Evolutionary conservation across 2,797 vertebrate species (phyloP).

Genomic region (Rhinophrynus dorsalis): DNA sequence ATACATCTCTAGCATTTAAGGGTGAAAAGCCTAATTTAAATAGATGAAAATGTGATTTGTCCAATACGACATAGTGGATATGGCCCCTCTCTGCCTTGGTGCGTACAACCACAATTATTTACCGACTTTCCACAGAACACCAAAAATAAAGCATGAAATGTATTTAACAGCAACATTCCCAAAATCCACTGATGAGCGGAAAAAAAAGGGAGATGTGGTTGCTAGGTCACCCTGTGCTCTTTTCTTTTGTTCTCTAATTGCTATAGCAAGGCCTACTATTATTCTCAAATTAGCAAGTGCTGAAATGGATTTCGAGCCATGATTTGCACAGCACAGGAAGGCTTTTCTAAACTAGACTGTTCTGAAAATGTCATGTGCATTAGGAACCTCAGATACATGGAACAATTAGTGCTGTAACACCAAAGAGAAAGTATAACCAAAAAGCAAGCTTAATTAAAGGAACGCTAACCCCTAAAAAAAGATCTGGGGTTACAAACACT

Average conservation of each 20-base stretch:
- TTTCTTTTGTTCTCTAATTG: slow-evolving; percentile 61
- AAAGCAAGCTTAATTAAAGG: not conserved
- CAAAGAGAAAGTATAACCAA: not conserved
- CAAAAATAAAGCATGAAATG: not conserved
- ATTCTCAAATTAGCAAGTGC: slow-evolving; percentile 51
- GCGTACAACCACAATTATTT: too few relatives aligned
- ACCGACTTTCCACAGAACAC: too few relatives aligned
- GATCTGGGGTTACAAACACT: too few relatives aligned
- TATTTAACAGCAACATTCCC: slow-evolving; percentile 47
- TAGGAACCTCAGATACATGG: not conserved
- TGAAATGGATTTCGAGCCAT: slow-evolving; percentile 50
- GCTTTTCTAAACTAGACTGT: slow-evolving; percentile 41
- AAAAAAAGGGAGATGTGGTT: slow-evolving; percentile 47
- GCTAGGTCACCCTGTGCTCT: slow-evolving; percentile 53
- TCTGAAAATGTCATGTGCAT: slow-evolving; percentile 8
- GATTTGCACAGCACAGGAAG: slow-evolving; percentile 49
- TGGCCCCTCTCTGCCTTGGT: too few relatives aligned
- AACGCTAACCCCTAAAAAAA: too few relatives aligned
- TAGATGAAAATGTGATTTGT: too few relatives aligned
- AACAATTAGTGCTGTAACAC: not conserved
- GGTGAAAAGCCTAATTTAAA: too few relatives aligned
- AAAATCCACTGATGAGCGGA: slow-evolving; percentile 36
- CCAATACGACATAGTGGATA: too few relatives aligned
- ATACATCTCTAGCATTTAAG: too few relatives aligned
- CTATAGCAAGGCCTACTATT: slow-evolving; percentile 54